A percentile compares a stretch with the other conserved stretches of the same genome.
Evolutionary conservation across 2,113 vertebrate genomes (phyloP).

Genomic region (Lagopus leucura): DNA sequence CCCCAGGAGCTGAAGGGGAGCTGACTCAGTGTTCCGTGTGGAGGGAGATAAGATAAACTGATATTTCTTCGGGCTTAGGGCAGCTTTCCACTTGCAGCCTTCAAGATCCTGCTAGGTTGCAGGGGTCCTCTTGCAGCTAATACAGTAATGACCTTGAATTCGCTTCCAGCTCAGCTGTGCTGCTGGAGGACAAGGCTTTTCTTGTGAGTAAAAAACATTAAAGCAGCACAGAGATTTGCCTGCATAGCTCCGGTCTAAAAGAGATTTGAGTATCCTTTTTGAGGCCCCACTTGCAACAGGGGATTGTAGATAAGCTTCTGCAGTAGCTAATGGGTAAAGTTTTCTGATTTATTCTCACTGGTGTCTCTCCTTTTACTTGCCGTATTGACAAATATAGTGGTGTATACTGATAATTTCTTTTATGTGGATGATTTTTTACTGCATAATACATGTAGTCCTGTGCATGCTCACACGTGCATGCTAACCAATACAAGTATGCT

Average conservation of each 20-base stretch:
- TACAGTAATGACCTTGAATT: slow-evolving; percentile 67
- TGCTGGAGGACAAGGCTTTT: slow-evolving; percentile 61
- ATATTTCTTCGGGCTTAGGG: neutral
- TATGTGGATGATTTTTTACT: neutral
- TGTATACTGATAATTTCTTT: neutral
- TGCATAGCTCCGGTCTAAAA: neutral
- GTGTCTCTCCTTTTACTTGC: neutral
- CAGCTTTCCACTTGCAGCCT: neutral
- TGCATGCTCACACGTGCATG: neutral
- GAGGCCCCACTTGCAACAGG: slow-evolving; percentile 12
- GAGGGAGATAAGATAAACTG: slow-evolving; percentile 28
- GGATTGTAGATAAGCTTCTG: slow-evolving; percentile 51
- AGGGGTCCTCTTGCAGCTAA: slow-evolving; percentile 36
- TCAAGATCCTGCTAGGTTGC: slow-evolving; percentile 22
- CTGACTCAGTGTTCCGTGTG: neutral
- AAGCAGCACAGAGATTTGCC: slow-evolving; percentile 55
- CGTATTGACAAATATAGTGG: neutral
- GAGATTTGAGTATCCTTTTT: slow-evolving; percentile 56
- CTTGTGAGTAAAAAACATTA: slow-evolving; percentile 60
- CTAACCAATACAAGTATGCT: neutral
- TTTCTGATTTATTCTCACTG: neutral
- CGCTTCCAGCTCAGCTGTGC: slow-evolving; percentile 54
- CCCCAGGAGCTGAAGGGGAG: neutral
- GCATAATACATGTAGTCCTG: neutral
- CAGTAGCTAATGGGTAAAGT: slow-evolving; percentile 33